Evolutionary conservation across 1,140 invertebrate genomes (phyloP).

Genomic region (Drosophila truncata): DNA sequence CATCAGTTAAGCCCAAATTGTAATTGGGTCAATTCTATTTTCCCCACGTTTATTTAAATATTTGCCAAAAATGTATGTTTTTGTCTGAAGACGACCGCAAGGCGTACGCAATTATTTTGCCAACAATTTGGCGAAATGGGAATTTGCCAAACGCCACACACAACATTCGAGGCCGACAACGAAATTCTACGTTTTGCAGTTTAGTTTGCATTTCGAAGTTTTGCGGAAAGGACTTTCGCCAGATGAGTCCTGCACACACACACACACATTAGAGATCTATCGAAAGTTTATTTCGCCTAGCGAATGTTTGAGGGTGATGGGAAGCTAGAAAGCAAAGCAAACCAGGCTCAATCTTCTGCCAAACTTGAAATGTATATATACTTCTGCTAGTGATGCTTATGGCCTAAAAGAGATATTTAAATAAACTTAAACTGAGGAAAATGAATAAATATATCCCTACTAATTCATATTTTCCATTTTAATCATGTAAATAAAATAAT

Average conservation of each 20-base stretch:
- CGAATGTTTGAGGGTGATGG: slow-evolving; percentile 9
- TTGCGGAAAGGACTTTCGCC: slow-evolving; percentile 46
- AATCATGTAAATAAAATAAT: no score
- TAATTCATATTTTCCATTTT: no score
- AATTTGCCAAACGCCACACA: slow-evolving; percentile 59
- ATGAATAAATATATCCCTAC: no score
- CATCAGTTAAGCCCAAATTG: slow-evolving; percentile 67
- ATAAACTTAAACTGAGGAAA: neutral
- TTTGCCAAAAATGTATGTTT: slow-evolving; percentile 57
- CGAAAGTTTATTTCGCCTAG: slow-evolving; percentile 64
- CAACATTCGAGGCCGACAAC: slow-evolving; percentile 26
- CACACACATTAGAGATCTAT: slow-evolving; percentile 60
- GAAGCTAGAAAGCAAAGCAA: slow-evolving; percentile 15
- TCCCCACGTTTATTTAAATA: slow-evolving; percentile 58
- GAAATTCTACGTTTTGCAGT: slow-evolving; percentile 46
- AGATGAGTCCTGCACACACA: slow-evolving; percentile 48
- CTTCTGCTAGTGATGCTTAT: neutral
- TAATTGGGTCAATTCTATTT: slow-evolving; percentile 78
- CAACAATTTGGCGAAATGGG: slow-evolving; percentile 58
- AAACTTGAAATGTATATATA: neutral
- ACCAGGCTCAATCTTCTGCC: neutral
- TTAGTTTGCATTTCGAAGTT: slow-evolving; percentile 66
- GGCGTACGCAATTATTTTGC: slow-evolving; percentile 77
- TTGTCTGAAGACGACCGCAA: slow-evolving; percentile 58
- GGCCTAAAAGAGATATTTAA: neutral